Conservation (phyloP, 64 coral and sea anemone species). For the Actinia equina region DNA sequence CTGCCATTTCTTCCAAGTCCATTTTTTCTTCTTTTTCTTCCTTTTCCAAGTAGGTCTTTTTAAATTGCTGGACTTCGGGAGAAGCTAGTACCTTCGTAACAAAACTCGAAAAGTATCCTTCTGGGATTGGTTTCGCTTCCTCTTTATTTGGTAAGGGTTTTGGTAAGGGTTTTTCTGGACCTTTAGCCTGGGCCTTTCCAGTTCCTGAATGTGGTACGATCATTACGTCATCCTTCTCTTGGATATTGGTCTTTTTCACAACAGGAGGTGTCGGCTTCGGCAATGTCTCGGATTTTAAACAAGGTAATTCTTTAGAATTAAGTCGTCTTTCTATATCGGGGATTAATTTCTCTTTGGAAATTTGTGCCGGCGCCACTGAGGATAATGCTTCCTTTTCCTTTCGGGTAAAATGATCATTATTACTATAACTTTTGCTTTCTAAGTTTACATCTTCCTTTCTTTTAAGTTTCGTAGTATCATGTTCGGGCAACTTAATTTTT, state of each 20-base stretch:
- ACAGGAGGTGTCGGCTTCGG: not conserved
- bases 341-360: not conserved
- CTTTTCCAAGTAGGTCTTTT: not conserved
- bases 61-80: not conserved
- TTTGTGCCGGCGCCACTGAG: not conserved
- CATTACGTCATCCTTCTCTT: not conserved
- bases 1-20: conserved; percentile 2
- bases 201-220: not conserved
- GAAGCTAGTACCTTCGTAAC: conserved; percentile 9
- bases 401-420: too few relatives aligned
- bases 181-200: not conserved
- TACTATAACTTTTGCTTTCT: too few relatives aligned
- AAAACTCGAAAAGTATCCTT: not conserved
- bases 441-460: not conserved
- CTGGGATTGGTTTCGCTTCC: not conserved
- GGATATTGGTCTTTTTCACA: not conserved
- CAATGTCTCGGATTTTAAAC: not conserved
- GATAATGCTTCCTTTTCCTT: not conserved
- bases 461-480: not conserved
- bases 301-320: not conserved
- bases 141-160: not conserved
- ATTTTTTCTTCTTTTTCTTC: not conserved
- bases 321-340: not conserved
- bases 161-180: not conserved
- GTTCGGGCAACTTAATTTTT: not conserved